Evolutionary conservation across 53 echinoderm and acorn worm species (phyloP).

Genomic region (Crossaster papposus): DNA sequence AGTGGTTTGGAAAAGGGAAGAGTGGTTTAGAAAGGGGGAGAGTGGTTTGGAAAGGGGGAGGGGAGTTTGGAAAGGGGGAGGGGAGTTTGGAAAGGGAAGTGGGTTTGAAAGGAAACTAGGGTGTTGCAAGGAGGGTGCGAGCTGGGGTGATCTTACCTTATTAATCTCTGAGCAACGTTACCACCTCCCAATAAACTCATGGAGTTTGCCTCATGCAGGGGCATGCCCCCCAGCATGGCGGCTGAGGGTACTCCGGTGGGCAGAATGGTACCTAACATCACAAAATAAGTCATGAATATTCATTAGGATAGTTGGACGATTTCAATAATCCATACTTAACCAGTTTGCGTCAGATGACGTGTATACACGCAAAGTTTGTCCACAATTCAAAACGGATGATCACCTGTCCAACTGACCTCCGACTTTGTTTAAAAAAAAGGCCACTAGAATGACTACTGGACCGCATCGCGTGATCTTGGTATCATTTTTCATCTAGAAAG

Average conservation of each 20-base stretch:
- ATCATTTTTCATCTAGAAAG: no score
- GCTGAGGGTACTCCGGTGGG: conserved; percentile 65
- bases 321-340: neutral
- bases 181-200: conserved; percentile 66
- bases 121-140: neutral
- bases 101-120: neutral
- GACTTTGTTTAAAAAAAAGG: no score
- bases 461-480: no score
- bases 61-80: neutral
- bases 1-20: neutral
- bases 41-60: neutral
- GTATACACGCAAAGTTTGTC: no score
- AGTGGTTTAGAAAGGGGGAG: neutral
- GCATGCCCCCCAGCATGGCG: conserved; percentile 69
- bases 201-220: conserved; percentile 77
- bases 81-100: neutral
- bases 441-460: no score
- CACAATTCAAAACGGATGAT: no score
- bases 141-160: conserved; percentile 51
- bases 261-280: conserved; percentile 41
- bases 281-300: no score
- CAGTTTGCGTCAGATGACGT: no score
- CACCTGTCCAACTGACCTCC: no score
- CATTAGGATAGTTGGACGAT: neutral
- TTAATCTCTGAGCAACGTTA: conserved; percentile 71